A percentile compares a stretch with the other conserved stretches of the same genome.
Conservation (phyloP, 2,888 invertebrate genomes). For the Choreutis nemorana region DNA sequence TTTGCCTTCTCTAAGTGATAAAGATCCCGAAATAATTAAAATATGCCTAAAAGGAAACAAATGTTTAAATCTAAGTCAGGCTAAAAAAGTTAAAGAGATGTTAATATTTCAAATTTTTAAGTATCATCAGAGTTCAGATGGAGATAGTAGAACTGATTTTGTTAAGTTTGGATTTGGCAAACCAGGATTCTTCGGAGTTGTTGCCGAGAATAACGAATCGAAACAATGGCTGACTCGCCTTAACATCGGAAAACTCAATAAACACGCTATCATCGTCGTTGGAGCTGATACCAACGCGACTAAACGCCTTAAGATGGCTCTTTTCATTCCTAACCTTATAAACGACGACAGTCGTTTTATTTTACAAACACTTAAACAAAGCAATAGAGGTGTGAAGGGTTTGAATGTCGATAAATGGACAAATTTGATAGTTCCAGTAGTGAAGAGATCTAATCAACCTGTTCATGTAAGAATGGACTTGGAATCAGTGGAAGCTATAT, state of each 20-base stretch:
- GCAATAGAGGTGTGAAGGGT: conserved; percentile 38
- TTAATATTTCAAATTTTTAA: conserved; percentile 36
- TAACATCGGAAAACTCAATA: conserved; percentile 31
- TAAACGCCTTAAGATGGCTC: conserved; percentile 27
- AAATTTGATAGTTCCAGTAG: conserved; percentile 11
- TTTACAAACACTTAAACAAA: conserved; percentile 27
- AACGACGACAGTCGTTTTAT: conserved; percentile 14
- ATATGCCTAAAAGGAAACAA: conserved; percentile 35
- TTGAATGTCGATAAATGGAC: conserved; percentile 42
- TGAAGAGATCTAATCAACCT: conserved; percentile 8
- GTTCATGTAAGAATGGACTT: conserved; percentile 36
- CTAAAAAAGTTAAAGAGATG: conserved; percentile 42
- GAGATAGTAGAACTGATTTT: conserved; percentile 32
- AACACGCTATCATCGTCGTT: conserved; percentile 23
- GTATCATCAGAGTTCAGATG: conserved; percentile 28
- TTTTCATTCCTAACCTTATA: conserved; percentile 16
- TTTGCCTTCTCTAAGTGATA: conserved; percentile 29
- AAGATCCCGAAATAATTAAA: conserved; percentile 26
- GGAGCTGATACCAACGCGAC: conserved; percentile 25
- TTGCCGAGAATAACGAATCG: conserved; percentile 39
- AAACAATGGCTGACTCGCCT: conserved; percentile 32
- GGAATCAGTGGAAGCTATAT: conserved; percentile 37
- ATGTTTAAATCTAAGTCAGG: conserved; percentile 21
- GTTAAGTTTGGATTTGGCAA: conserved; percentile 35
- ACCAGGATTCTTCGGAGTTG: conserved; percentile 35